A percentile compares a stretch with the other conserved stretches of the same genome.
Conservation (phyloP, 2,888 invertebrate species). For the Erannis defoliaria region DNA sequence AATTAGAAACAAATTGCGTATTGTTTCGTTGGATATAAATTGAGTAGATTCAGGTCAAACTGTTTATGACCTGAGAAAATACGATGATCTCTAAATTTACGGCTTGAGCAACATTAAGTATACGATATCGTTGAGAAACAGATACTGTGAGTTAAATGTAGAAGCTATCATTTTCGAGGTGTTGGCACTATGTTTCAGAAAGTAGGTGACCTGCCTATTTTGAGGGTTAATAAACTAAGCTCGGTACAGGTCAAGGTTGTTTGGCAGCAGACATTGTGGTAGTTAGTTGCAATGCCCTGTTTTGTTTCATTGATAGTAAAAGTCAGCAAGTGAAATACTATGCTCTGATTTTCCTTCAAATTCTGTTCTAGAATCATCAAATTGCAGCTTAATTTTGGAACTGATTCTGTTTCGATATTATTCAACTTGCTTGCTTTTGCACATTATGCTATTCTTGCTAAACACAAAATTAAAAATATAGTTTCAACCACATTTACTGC, state of each 20-base stretch:
- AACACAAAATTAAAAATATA: no score
- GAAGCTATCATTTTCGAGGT: slow-evolving; percentile 24
- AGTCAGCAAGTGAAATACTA: slow-evolving; percentile 23
- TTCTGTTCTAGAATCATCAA: slow-evolving; percentile 1
- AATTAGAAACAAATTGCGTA: slow-evolving; percentile 39
- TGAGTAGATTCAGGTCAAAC: slow-evolving; percentile 54
- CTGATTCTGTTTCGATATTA: background rate
- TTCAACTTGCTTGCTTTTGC: background rate
- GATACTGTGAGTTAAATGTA: slow-evolving; percentile 29
- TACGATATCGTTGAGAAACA: slow-evolving; percentile 37
- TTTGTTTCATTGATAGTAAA: slow-evolving; percentile 30
- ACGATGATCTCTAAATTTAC: slow-evolving; percentile 39
- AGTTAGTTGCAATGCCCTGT: slow-evolving; percentile 5
- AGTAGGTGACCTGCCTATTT: slow-evolving; percentile 37
- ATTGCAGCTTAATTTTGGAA: background rate
- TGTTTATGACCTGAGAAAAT: slow-evolving; percentile 48
- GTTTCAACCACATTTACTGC: no score
- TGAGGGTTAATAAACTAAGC: slow-evolving; percentile 31
- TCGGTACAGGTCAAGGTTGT: slow-evolving; percentile 38
- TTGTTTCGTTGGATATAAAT: slow-evolving; percentile 49
- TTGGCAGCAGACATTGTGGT: slow-evolving; percentile 40
- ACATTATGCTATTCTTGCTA: no score
- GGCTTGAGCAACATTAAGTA: slow-evolving; percentile 34
- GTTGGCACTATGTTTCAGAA: slow-evolving; percentile 32
- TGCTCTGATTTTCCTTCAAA: slow-evolving; percentile 4